phyloP scores from a whole-genome alignment of 2,888 invertebrate species.

The Zygogramma bicolorata region DNA sequence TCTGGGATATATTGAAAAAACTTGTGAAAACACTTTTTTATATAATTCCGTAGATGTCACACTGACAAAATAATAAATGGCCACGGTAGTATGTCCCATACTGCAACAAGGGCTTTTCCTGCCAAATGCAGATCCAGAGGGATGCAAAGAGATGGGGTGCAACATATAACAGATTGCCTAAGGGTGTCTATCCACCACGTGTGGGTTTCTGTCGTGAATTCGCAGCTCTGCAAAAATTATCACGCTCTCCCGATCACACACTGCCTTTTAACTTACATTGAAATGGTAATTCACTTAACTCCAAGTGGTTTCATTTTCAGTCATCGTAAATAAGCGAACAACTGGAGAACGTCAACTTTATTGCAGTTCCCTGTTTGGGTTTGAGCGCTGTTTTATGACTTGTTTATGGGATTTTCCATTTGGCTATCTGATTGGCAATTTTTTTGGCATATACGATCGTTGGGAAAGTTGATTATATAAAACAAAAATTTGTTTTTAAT shows the following conservation, averaged over 20 bases:
- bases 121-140: no score
- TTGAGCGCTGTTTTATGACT: no score
- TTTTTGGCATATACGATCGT: no score
- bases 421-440: no score
- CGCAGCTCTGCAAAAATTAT: slow-evolving; percentile 44
- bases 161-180: slow-evolving; percentile 12
- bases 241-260: slow-evolving; percentile 33
- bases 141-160: no score
- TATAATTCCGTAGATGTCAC: no score
- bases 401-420: not conserved
- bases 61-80: no score
- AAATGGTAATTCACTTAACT: slow-evolving; percentile 35
- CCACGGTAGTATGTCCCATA: no score
- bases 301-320: slow-evolving; percentile 15
- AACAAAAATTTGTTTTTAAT: no score
- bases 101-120: not conserved
- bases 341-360: slow-evolving; percentile 7
- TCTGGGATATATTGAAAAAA: no score
- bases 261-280: slow-evolving; percentile 36
- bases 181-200: slow-evolving; percentile 8
- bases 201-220: slow-evolving; percentile 43
- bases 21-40: no score
- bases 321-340: slow-evolving; percentile 17
- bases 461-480: no score
- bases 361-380: not conserved